Evolutionary conservation across 2,888 invertebrate species (phyloP), one percentile per base, ranked within the genome.

Genomic region (Metellina segmentata): DNA sequence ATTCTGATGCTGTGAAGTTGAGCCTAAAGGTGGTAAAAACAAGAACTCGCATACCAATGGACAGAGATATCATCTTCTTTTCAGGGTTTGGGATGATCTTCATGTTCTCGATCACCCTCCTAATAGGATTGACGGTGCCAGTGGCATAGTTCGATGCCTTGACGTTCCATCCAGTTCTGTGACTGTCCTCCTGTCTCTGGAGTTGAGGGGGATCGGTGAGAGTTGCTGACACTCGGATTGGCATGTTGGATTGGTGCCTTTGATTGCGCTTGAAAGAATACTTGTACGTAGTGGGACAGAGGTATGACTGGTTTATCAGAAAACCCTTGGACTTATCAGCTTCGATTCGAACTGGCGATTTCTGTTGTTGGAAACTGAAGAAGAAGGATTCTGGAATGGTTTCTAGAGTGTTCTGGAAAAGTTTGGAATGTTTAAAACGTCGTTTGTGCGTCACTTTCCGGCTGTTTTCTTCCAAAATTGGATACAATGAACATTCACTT

Each of bases 71-170:
- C 96, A 99, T 96, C 87, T 96, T 96, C 95, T 99, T 99, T 77
- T 97, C 96, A 6, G 99, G 98, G 96, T 99, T 98, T 0, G 99
- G 99, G 93, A 97, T 97, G 75, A 99, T 96, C 94, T 97, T 96
- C 94, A 99, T 96, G 94, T 97, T 97, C 94, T 99, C 99, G 83
- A 99, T 97, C 94, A 99, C 97, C 93, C 96, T 96, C 92, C 99
- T 96, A 94, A 99, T 99, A 87, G 98, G 97, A 96, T 99, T 99
- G 95, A 97, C 96, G 93, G 98, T 98, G 94, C 97, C 97, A 94
- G 96, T 96, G 77, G 98, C 97, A 94, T 97, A 96, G 90, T 96
- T 95, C 11, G 98, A 98, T 77, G 97, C 96, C 94, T 96, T 96
- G 93, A 98, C 96, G 94, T 97, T 96, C 98, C 98, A 98, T 89